Evolutionary conservation across 2,888 invertebrate genomes (phyloP), one percentile per base, ranked within the genome.

Genomic region (Cosmia trapezina): DNA sequence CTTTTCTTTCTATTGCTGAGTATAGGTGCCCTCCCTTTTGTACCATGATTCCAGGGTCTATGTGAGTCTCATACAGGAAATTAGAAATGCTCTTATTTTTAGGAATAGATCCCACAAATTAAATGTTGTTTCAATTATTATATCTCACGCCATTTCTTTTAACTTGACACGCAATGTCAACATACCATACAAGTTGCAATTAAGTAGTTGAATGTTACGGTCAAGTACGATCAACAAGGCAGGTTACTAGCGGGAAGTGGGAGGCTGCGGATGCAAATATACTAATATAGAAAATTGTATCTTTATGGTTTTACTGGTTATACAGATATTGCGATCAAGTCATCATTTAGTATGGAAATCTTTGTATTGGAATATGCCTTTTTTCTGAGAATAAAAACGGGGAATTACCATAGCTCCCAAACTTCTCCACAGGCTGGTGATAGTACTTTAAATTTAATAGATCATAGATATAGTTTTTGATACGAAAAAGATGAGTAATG

Each of bases 201-300:
- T 90, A 90, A 88, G 86, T 87, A 82, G 88, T 90, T 89, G 85
- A 92, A 91, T 92, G 92, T 91, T 93, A 93, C 91, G 92, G 93
- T 91, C 91, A 93, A 89, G 89, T 85, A 74, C 86, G 73, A 86
- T 88, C 70, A 81, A 84, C 70, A 79, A 76, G 47, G 64, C 69
- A 64, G 53, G 59, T 76, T 47, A 49, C 53, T 56, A 43, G 60
- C 60, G 73, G 69, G 61, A 77, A 78, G 54, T 64, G 47, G 77
- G 74, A 59, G 75, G 56, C 60, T 71, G 73, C 53, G 43, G 65
- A 77, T 69, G 70, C 54, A 83, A 68, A 73, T 65, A 64, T 57
- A 22, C 0, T 33, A 53, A 66, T 63, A 61, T 28, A 17, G 51
- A 63, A 56, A 70, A 54, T 56, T 60, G 0, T 19, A 62, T 51